Percentiles rank a stretch among this genome's conserved stretches.
Conservation (phyloP, 2,888 invertebrate species). For the Anoncus sp. region DNA sequence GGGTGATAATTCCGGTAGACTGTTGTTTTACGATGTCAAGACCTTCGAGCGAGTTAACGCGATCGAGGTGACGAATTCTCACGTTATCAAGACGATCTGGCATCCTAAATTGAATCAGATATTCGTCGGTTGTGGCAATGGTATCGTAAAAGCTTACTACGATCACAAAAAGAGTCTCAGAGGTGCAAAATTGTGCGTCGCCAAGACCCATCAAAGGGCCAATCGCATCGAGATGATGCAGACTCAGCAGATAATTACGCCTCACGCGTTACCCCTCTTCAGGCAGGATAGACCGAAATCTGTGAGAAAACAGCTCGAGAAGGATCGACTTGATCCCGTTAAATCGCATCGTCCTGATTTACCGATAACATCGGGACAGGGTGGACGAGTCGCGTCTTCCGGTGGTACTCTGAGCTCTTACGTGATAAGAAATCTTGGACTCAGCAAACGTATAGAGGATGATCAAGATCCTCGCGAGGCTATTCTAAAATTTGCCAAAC, state of each 20-base stretch:
- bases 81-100: constrained; percentile 96
- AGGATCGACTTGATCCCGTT: constrained; percentile 93
- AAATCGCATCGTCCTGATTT: constrained; percentile 93
- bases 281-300: constrained; percentile 95
- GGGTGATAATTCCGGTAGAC: constrained; percentile 85
- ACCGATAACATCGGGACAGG: constrained; percentile 95
- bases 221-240: constrained; percentile 94
- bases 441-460: constrained; percentile 96
- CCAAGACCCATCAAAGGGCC: constrained; percentile 91
- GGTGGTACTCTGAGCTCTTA: constrained; percentile 98
- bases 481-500: constrained; percentile 96
- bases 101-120: constrained; percentile 99
- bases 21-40: constrained; percentile 92
- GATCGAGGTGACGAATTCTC: constrained; percentile 91
- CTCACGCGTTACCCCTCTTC: constrained; percentile 97
- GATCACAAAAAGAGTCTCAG: constrained; percentile 94
- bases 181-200: constrained; percentile 95
- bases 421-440: constrained; percentile 97
- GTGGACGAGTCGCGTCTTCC: constrained; percentile 97
- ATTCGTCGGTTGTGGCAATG: constrained; percentile 96
- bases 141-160: constrained; percentile 95
- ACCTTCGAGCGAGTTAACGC: constrained; percentile 90
- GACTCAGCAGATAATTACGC: constrained; percentile 97
- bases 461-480: constrained; percentile 97
- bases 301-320: constrained; percentile 95